Conservation (phyloP, 2,113 vertebrate species). For the Terrapene triunguis region DNA sequence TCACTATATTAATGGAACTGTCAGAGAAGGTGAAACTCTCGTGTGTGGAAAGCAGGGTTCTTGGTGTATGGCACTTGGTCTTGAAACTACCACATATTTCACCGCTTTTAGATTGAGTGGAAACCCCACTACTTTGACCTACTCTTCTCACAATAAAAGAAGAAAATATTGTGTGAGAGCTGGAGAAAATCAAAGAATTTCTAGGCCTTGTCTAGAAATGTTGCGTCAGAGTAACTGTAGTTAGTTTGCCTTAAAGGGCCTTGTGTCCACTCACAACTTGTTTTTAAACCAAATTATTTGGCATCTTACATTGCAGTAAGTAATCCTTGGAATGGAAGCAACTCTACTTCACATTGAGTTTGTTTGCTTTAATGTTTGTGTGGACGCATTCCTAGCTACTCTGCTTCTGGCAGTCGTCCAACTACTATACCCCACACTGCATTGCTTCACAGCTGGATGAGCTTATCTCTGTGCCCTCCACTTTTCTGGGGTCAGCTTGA, state of each 20-base stretch:
- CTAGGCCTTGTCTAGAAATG: neutral
- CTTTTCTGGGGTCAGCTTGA: neutral
- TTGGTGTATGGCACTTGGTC: neutral
- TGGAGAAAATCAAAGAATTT: neutral
- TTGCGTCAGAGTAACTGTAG: neutral
- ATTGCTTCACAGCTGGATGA: neutral
- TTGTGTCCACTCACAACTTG: neutral
- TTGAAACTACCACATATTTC: neutral
- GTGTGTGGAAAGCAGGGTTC: neutral
- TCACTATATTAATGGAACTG: neutral
- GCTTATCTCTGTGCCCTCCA: neutral
- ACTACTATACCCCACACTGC: neutral
- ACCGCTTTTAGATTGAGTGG: too few relatives aligned
- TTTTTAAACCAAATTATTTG: neutral
- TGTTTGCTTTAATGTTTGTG: neutral
- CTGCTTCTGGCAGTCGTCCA: neutral
- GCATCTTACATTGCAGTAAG: neutral
- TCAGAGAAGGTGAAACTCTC: neutral
- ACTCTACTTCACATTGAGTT: neutral
- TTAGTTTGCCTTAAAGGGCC: neutral
- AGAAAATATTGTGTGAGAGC: fast-evolving
- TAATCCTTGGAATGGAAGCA: neutral
- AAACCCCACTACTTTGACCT: neutral
- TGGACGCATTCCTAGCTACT: neutral
- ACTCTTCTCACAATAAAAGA: neutral